Evolutionary conservation across 2,113 vertebrate species (phyloP).

Genomic region (Heloderma charlesbogerti): DNA sequence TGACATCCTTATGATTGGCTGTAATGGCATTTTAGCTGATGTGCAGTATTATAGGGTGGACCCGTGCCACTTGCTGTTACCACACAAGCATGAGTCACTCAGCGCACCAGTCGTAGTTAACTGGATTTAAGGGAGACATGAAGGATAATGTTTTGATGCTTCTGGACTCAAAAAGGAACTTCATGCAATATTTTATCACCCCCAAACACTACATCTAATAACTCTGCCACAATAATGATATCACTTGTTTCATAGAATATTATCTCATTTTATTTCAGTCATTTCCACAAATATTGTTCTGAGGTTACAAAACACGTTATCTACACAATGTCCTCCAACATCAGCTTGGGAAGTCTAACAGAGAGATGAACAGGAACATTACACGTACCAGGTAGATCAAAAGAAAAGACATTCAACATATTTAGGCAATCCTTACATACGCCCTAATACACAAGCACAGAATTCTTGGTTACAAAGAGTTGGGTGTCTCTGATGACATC

Average conservation of each 20-base stretch:
- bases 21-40: neutral
- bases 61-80: neutral
- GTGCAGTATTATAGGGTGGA: neutral
- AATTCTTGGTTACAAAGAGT: conserved; percentile 17
- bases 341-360: conserved; percentile 64
- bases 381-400: conserved; percentile 61
- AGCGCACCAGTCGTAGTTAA: neutral
- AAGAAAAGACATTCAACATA: conserved; percentile 63
- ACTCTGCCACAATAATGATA: conserved; percentile 69
- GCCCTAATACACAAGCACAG: conserved; percentile 54
- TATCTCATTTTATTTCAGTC: conserved; percentile 72
- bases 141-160: conserved; percentile 26
- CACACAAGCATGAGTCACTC: neutral
- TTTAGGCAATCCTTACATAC: conserved; percentile 63
- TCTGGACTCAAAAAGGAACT: conserved; percentile 38
- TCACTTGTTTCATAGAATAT: conserved; percentile 67
- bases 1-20: neutral
- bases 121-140: neutral
- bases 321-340: conserved; percentile 68
- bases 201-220: conserved; percentile 42
- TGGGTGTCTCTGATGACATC: conserved; percentile 30
- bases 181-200: conserved; percentile 32
- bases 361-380: conserved; percentile 65
- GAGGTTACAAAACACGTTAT: conserved; percentile 63
- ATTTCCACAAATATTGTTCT: conserved; percentile 61